Base-by-base conservation (phyloP, 2,113 vertebrate genomes). In the Platichthys stellatus region DNA sequence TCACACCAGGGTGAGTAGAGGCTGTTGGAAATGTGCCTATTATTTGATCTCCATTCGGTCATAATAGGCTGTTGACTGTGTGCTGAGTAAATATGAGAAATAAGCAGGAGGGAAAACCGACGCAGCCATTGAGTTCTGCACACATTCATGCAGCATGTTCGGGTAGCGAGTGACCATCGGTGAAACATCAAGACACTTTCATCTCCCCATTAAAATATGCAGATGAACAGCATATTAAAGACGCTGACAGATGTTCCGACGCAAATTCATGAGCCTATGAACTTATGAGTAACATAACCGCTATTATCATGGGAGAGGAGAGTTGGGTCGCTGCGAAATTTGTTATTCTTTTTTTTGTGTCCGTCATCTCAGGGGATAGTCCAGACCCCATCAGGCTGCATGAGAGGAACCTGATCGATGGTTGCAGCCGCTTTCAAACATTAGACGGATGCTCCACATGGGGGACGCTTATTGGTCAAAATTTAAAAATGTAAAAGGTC, bases 121-220 rank as follows among this genome's bases (percentile, higher is more conserved):
- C 47, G 56, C 54, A 43, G 73, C 7, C 20, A 9, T 54, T 9
- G 18, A n/a, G 4, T 24, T 21, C 14, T 1, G 18, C 17, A 28
- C n/a, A 58, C 47, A 47, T 54, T 43, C 26, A 17, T 1, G 47
- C 51, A 1, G n/a, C 17, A 20, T 21, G 4, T 54, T 28, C 2
- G 17, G 20, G 59, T 11, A 56, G 28, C 56, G 26, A 68, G 63
- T 20, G 71, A 61, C 56, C 74, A 31, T 38, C 12, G 7, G 67
- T 68, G 65, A 62, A 57, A 35, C 63, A 79, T 64, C 23, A 49
- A 57, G 18, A 63, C 40, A 53, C 74, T 1, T 20, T 72, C 60
- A 75, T 65, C 74, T 80, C 69, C 62, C 81, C 35, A 67, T 80
- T 84, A 75, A 73, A 85, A 82, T 80, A 84, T 86, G 78, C 72